These are phyloP conservation scores for Xenentodon cancila DNA, from an alignment of 2,797 vertebrate genomes.

Conservation along the genomic window DNA sequence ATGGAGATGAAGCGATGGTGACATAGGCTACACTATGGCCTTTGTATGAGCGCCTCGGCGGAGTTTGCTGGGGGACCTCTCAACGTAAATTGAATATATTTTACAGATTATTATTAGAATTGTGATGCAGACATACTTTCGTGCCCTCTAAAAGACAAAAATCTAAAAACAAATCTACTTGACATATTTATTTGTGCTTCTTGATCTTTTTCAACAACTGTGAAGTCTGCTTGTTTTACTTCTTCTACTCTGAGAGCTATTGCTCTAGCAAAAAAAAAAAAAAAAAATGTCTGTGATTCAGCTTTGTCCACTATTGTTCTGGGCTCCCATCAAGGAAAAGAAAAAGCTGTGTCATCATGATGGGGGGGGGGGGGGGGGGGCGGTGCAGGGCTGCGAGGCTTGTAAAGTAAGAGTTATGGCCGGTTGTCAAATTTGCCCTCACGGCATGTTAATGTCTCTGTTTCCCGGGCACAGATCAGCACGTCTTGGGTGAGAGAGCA, in stretches of 20 bases:
- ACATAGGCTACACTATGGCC: constrained; percentile 56
- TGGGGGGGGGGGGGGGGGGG: constrained; percentile 11
- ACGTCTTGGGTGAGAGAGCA: constrained; percentile 47
- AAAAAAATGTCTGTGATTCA: constrained; percentile 40
- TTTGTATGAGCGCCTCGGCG: constrained; percentile 42
- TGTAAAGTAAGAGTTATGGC: constrained; percentile 59
- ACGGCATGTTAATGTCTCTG: constrained; percentile 50
- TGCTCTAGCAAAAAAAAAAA: constrained; percentile 24
- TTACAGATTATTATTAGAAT: constrained; percentile 26
- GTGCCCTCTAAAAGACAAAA: background rate
- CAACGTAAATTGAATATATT: constrained; percentile 46
- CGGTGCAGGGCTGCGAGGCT: constrained; percentile 1
- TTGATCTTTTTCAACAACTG: constrained; percentile 20
- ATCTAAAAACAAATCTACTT: constrained; percentile 19
- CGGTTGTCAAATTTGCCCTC: constrained; percentile 52
- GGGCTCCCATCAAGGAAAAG: constrained; percentile 52
- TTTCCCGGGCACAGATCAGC: constrained; percentile 59
- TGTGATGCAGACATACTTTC: constrained; percentile 9
- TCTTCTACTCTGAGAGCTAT: constrained; percentile 28
- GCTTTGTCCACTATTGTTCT: constrained; percentile 65
- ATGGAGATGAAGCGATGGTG: constrained; percentile 70
- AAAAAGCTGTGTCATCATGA: constrained; percentile 64
- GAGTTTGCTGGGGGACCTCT: constrained; percentile 37
- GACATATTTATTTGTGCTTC: constrained; percentile 35
- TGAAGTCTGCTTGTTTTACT: constrained; percentile 41